Conservation (phyloP, 2,888 invertebrate genomes). For the Coelinius sp. region DNA sequence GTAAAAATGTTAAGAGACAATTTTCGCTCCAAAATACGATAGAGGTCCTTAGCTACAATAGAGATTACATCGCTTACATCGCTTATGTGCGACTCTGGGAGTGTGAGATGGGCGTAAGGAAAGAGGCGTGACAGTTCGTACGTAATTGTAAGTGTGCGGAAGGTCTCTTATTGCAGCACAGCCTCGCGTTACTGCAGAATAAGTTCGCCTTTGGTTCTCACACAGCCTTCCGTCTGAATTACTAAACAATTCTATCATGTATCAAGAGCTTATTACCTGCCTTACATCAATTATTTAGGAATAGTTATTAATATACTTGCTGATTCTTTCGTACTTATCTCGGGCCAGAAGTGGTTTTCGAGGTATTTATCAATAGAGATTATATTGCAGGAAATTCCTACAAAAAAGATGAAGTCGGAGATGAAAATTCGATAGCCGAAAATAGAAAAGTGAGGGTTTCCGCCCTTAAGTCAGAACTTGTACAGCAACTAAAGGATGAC, state of each 20-base stretch:
- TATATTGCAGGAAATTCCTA: too few species aligned
- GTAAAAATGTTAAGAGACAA: too few species aligned
- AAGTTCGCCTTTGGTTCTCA: conserved; percentile 42
- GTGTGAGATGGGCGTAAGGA: not conserved
- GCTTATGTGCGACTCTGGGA: not conserved
- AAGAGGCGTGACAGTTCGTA: not conserved
- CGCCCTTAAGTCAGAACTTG: too few species aligned
- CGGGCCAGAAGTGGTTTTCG: not conserved
- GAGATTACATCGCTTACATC: too few species aligned
- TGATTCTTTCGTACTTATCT: not conserved
- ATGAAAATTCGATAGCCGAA: too few species aligned
- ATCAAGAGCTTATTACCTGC: not conserved
- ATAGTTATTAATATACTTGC: not conserved
- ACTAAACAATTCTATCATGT: not conserved
- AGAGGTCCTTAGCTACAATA: too few species aligned
- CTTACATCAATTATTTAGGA: not conserved
- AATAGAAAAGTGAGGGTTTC: too few species aligned
- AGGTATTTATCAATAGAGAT: too few species aligned
- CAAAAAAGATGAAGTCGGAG: too few species aligned
- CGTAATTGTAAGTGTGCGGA: conserved; percentile 36
- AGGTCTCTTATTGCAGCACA: conserved; percentile 63
- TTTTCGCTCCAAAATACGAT: too few species aligned
- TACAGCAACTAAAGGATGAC: too few species aligned
- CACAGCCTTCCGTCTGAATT: conserved; percentile 16
- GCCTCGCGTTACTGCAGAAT: conserved; percentile 63